Conservation (phyloP, 2,888 invertebrate species). For the Drosophila percnosoma region DNA sequence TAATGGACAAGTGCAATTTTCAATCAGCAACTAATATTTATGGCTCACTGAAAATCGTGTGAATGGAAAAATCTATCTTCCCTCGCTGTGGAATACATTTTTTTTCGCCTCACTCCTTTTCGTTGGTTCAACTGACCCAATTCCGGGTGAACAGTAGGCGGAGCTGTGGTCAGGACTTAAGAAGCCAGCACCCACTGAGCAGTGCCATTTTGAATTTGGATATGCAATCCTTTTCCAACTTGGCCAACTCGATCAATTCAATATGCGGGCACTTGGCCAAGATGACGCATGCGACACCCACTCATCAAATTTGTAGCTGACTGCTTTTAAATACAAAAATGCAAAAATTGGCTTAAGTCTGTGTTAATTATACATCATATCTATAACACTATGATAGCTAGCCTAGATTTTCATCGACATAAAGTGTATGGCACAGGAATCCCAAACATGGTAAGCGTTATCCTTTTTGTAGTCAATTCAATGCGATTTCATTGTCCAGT, state of each 20-base stretch:
- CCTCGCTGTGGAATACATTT: neutral
- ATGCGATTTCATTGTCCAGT: neutral
- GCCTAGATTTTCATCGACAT: neutral
- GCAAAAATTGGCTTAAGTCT: neutral
- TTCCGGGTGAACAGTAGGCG: neutral
- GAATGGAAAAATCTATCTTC: neutral
- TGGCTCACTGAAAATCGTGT: neutral
- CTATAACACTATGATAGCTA: neutral
- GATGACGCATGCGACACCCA: conserved; percentile 5
- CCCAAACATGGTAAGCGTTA: neutral
- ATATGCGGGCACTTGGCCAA: neutral
- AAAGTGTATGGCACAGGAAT: neutral
- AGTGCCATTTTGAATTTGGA: neutral
- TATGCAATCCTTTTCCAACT: neutral
- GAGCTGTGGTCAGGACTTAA: neutral
- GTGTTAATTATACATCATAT: neutral
- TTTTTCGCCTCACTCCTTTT: neutral
- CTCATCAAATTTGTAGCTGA: conserved; percentile 42
- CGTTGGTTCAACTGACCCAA: neutral
- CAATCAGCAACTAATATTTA: neutral
- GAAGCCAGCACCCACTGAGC: neutral
- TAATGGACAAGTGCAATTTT: neutral
- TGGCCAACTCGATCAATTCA: neutral
- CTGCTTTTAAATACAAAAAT: conserved; percentile 15
- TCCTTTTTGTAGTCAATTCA: neutral